Base-by-base conservation (phyloP, 2,113 vertebrate species). In the Addax nasomaculatus region DNA sequence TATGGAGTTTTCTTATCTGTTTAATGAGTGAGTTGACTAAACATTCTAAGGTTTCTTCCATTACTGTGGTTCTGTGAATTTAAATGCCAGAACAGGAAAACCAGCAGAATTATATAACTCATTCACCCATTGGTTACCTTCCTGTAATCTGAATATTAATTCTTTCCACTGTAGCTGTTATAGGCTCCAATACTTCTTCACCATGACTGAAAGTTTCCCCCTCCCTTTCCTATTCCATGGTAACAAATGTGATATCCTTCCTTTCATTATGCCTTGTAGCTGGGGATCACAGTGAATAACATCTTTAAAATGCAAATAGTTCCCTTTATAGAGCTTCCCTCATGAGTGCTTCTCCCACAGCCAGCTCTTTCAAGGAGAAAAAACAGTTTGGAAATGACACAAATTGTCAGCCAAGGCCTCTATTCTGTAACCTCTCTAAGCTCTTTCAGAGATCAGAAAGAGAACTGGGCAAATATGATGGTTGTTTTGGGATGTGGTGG, bases 401-500 rank as follows among this genome's bases (percentile, higher is more conserved):
- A 29, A 57, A 64, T 36, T 51, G 53, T 76, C 27, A 97, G 53
- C 62, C 12, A 73, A 83, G 23, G 55, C 16, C n/a, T 93, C 51
- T 87, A 43, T 94, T 58, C 64, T 85, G 30, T 58, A 83, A 85
- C 29, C 57, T 97, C 51, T 62, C 36, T 89, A 92, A 85, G 39
- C 17, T 84, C 57, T 84, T 95, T 96, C 80, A 91, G 89, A 51
- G 83, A 96, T 76, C 67, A 92, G 95, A 98, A 97, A 73, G 91
- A 96, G 89, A 98, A 97, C 89, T 95, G 39, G 70, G 92, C 12
- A 64, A 81, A 78, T 43, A 15, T 6, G 5, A 62, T 60, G 43
- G 36, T 55, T 89, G 67, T 93, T 70, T 95, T 57, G 81, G 79
- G 78, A 43, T 13, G 83, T 89, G 49, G 58, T 91, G 25, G 76